Conservation (phyloP, 2,888 invertebrate species). For the Odontothrips loti region DNA sequence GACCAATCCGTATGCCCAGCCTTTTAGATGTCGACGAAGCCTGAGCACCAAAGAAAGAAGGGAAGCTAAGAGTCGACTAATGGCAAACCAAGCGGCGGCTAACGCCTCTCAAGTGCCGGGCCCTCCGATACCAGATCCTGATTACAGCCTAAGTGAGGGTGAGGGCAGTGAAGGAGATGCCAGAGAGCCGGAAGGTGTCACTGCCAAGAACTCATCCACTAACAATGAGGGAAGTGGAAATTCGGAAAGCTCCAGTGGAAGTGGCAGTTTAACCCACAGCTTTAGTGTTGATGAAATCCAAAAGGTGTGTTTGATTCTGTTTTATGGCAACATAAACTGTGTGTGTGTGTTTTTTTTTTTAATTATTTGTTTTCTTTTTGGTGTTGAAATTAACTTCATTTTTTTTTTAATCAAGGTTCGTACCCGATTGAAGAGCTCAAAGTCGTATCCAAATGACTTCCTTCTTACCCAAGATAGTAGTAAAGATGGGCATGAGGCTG, state of each 20-base stretch:
- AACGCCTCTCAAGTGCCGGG: conserved; percentile 42
- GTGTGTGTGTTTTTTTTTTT: no score
- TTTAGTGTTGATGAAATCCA: conserved; percentile 86
- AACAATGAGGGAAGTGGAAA: conserved; percentile 65
- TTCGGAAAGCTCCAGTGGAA: conserved; percentile 64
- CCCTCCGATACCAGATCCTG: conserved; percentile 87
- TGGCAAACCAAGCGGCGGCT: background rate
- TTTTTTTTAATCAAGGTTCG: conserved; percentile 51
- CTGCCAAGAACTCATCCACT: conserved; percentile 37
- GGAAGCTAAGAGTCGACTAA: background rate
- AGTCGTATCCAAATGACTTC: conserved; percentile 82
- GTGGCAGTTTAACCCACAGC: conserved; percentile 75
- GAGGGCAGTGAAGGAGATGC: conserved; percentile 63
- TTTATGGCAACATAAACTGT: no score
- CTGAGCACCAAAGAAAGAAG: conserved; percentile 18
- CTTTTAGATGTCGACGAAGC: conserved; percentile 47
- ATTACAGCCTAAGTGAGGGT: conserved; percentile 83
- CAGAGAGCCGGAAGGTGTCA: conserved; percentile 45
- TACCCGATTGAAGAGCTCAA: conserved; percentile 77
- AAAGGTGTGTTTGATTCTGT: conserved; percentile 48
- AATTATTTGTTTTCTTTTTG: background rate
- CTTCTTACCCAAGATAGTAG: conserved; percentile 47
- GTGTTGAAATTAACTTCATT: background rate
- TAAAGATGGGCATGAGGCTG: conserved; percentile 42
- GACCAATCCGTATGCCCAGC: conserved; percentile 57